Conservation (phyloP, 2,888 invertebrate species). For the Boloria euphrosyne region DNA sequence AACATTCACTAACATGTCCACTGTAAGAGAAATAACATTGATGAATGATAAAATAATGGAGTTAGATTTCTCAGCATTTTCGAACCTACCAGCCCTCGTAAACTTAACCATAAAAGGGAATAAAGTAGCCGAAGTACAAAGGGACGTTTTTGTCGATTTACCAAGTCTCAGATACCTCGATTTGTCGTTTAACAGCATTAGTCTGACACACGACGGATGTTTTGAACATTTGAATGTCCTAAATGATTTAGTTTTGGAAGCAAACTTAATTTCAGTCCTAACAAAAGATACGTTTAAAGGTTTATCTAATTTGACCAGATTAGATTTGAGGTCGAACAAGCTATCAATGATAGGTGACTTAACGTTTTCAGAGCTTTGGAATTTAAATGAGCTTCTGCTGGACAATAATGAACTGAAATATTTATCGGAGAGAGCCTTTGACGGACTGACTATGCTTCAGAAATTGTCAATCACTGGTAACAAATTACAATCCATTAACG, state of each 20-base stretch:
- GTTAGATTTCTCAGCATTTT: slow-evolving; percentile 87
- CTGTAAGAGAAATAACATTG: slow-evolving; percentile 86
- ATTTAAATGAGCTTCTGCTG: slow-evolving; percentile 86
- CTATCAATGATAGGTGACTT: slow-evolving; percentile 90
- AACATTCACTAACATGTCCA: slow-evolving; percentile 89
- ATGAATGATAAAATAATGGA: slow-evolving; percentile 87
- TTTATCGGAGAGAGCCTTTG: slow-evolving; percentile 89
- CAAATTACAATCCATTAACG: slow-evolving; percentile 87
- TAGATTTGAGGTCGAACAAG: slow-evolving; percentile 89
- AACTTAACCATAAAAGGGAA: slow-evolving; percentile 90
- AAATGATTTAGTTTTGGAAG: slow-evolving; percentile 89
- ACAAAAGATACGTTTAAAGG: slow-evolving; percentile 90
- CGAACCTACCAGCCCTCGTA: slow-evolving; percentile 86
- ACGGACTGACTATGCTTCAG: slow-evolving; percentile 87
- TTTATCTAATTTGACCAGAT: slow-evolving; percentile 86
- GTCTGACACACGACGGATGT: slow-evolving; percentile 92
- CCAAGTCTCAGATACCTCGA: slow-evolving; percentile 88
- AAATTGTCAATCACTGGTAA: slow-evolving; percentile 90
- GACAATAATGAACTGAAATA: slow-evolving; percentile 87
- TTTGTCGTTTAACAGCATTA: slow-evolving; percentile 93
- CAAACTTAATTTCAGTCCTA: slow-evolving; percentile 88
- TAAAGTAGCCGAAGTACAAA: slow-evolving; percentile 87
- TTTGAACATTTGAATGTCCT: slow-evolving; percentile 88
- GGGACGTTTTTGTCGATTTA: slow-evolving; percentile 88
- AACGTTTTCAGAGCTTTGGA: slow-evolving; percentile 90